A percentile compares a stretch with the other conserved stretches of the same genome.
phyloP scores from a whole-genome alignment of 2,888 invertebrate genomes.

The Andrena marginata region DNA sequence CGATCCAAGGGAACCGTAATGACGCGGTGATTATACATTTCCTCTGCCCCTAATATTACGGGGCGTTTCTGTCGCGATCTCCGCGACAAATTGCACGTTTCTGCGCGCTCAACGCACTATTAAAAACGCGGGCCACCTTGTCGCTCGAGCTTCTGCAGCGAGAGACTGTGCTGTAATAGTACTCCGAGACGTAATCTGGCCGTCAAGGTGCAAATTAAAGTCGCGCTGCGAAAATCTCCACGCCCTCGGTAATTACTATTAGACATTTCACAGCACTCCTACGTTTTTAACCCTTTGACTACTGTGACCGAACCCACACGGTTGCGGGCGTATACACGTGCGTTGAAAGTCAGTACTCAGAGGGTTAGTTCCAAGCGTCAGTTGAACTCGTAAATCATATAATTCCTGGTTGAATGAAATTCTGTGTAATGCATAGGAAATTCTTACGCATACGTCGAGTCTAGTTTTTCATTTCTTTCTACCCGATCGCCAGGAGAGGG shows the following conservation, averaged over 20 bases:
- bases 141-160: not conserved
- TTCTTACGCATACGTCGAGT: not conserved
- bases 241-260: not conserved
- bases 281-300: not conserved
- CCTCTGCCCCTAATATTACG: not conserved
- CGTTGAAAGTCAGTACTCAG: too few species aligned
- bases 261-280: not conserved
- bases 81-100: constrained; percentile 7
- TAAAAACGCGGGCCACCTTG: constrained; percentile 7
- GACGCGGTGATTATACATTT: constrained; percentile 17
- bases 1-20: not conserved
- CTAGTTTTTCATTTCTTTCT: constrained; percentile 15
- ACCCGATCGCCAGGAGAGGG: constrained; percentile 13
- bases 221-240: not conserved
- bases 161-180: not conserved
- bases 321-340: too few species aligned
- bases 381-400: too few species aligned
- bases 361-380: too few species aligned
- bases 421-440: too few species aligned
- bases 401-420: too few species aligned
- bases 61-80: not conserved
- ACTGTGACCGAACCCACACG: not conserved
- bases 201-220: not conserved
- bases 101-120: constrained; percentile 11
- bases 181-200: not conserved